A percentile compares a stretch with the other conserved stretches of the same genome.
phyloP scores from a whole-genome alignment of 2,113 vertebrate genomes.

The Octodon degus region DNA sequence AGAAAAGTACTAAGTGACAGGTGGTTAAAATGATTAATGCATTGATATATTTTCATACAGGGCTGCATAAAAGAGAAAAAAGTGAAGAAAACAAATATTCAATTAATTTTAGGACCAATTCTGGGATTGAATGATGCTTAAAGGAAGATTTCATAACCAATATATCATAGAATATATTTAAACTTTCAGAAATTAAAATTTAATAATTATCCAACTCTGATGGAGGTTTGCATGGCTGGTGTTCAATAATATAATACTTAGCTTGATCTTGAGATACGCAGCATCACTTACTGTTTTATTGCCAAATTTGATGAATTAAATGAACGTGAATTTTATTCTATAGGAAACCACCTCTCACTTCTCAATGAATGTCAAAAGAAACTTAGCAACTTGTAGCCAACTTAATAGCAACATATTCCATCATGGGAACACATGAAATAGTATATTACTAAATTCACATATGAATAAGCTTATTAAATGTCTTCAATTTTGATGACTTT shows the following conservation, averaged over 20 bases:
- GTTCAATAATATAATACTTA: not conserved
- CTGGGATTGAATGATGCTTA: not conserved
- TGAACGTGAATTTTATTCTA: not conserved
- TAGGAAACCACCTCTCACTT: not conserved
- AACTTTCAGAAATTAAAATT: not conserved
- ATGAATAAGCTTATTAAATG: not conserved
- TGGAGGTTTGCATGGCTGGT: not conserved
- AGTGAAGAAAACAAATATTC: not conserved
- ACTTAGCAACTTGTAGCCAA: not conserved
- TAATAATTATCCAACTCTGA: not conserved
- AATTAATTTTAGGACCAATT: not conserved
- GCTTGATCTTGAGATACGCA: not conserved
- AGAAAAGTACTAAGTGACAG: not conserved
- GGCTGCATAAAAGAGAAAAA: not conserved
- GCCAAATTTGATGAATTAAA: not conserved
- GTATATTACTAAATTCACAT: not conserved
- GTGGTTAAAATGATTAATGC: not conserved
- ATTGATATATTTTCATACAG: not conserved
- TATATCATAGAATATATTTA: not conserved
- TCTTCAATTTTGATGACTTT: not conserved
- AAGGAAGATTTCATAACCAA: not conserved
- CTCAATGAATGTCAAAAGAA: not conserved
- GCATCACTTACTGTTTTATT: not conserved
- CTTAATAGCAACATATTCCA: not conserved
- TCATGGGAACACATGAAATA: not conserved